A percentile compares a stretch with the other conserved stretches of the same genome.
These are phyloP conservation scores for Garrulus glandarius DNA, from an alignment of 2,797 vertebrate species.

Conservation along the genomic window DNA sequence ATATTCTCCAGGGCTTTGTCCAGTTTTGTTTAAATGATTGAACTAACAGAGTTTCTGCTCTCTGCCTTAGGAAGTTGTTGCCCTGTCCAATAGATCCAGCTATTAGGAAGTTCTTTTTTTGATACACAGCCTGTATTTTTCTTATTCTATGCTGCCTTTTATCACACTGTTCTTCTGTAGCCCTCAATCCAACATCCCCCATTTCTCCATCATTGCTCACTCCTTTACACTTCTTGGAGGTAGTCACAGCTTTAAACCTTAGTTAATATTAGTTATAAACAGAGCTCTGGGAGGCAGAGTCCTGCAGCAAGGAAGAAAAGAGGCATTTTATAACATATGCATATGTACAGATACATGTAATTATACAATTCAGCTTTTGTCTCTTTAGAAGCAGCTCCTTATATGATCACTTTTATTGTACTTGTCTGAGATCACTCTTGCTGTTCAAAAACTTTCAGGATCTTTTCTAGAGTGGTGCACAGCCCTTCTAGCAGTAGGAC, in stretches of 20 bases:
- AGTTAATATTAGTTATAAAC: not conserved
- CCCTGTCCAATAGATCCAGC: not conserved
- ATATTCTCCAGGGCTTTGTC: slow-evolving; percentile 51
- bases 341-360: not conserved
- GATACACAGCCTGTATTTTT: slow-evolving; percentile 1
- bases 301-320: not conserved
- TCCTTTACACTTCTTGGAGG: not conserved
- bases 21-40: slow-evolving; percentile 56
- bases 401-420: not conserved
- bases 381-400: not conserved
- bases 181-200: not conserved
- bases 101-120: not conserved
- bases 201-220: not conserved
- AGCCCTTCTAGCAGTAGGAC: not conserved
- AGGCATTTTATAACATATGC: not conserved
- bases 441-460: not conserved
- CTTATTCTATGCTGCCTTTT: slow-evolving; percentile 1
- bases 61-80: slow-evolving; percentile 26
- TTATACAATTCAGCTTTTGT: not conserved
- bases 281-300: not conserved
- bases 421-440: not conserved
- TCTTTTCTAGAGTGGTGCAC: not conserved
- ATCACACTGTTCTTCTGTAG: not conserved
- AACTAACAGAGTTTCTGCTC: slow-evolving; percentile 26
- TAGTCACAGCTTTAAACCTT: not conserved